phyloP scores from a whole-genome alignment of 2,888 invertebrate genomes.

The Cephus rjabovi region DNA sequence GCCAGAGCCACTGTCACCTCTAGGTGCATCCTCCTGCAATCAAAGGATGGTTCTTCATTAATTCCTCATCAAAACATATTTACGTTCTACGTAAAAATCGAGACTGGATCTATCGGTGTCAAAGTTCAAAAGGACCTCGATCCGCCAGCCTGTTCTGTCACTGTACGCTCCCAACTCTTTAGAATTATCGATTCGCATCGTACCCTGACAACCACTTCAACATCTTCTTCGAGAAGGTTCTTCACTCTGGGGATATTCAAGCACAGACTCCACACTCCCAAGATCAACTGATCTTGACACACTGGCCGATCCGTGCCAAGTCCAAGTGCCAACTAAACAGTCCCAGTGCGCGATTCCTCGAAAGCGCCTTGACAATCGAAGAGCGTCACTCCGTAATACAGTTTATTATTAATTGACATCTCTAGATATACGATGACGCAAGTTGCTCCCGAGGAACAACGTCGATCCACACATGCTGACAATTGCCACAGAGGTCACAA shows the following conservation, averaged over 20 bases:
- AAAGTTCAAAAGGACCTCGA: neutral
- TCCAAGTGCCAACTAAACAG: conserved; percentile 30
- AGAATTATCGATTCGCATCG: too few species aligned
- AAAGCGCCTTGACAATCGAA: conserved; percentile 23
- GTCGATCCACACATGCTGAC: neutral
- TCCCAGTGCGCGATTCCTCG: conserved; percentile 10
- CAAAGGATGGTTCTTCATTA: conserved; percentile 43
- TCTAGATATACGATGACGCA: neutral
- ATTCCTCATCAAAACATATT: conserved; percentile 17
- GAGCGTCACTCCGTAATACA: neutral
- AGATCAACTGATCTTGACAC: conserved; percentile 57
- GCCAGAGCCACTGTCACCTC: conserved; percentile 55
- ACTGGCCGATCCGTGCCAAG: conserved; percentile 46
- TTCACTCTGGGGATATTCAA: neutral
- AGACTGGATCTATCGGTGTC: neutral
- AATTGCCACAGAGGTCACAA: too few species aligned
- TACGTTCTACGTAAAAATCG: too few species aligned
- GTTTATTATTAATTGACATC: conserved; percentile 4
- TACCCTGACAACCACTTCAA: neutral
- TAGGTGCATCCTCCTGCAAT: conserved; percentile 57
- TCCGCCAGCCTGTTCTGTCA: neutral
- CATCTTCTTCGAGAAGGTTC: neutral
- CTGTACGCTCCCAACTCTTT: neutral
- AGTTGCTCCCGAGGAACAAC: neutral
- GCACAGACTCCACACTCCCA: conserved; percentile 19